phyloP scores from a whole-genome alignment of 2,888 invertebrate species.

The Lithophane ornitopus region DNA sequence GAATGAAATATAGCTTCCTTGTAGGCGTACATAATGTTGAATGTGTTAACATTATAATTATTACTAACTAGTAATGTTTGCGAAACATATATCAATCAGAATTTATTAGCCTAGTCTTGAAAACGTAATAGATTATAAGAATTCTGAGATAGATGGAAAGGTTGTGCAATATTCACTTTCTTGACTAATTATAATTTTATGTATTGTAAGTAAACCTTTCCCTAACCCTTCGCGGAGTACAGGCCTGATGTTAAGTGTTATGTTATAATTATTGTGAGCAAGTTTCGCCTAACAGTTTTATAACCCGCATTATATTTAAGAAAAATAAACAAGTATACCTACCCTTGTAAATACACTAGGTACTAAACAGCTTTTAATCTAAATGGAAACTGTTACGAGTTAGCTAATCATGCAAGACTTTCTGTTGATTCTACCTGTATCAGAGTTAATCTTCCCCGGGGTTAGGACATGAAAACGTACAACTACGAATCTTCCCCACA shows the following conservation, averaged over 20 bases:
- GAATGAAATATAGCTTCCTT: background rate
- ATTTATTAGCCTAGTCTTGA: background rate
- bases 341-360: background rate
- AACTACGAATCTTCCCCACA: background rate
- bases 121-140: background rate
- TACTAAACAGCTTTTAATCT: background rate
- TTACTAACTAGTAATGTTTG: background rate
- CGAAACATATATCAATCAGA: background rate
- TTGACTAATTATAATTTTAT: background rate
- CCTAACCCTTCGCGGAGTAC: too few species aligned
- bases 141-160: background rate
- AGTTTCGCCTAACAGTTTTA: too few species aligned
- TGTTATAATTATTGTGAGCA: too few species aligned
- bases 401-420: background rate
- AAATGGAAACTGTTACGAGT: background rate
- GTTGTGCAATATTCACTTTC: background rate
- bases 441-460: background rate
- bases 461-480: background rate
- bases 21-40: background rate
- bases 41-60: background rate
- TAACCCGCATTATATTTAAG: too few species aligned
- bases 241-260: too few species aligned
- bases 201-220: too few species aligned
- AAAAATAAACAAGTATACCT: background rate
- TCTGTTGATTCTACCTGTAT: background rate